Percentiles rank a stretch among this genome's conserved stretches.
phyloP scores from a whole-genome alignment of 2,797 vertebrate genomes.

The Molothrus aeneus region DNA sequence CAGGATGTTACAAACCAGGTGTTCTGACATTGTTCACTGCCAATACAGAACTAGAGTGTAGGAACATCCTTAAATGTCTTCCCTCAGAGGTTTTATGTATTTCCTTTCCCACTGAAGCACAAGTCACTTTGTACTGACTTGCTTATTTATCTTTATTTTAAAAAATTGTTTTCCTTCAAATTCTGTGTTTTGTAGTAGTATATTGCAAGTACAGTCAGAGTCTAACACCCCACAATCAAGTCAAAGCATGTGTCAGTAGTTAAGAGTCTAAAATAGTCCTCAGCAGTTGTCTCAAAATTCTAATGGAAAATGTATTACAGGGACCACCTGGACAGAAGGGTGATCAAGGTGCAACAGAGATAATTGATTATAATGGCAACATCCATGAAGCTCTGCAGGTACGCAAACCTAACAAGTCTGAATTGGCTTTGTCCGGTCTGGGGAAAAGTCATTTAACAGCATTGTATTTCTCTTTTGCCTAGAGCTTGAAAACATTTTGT shows the following conservation, averaged over 20 bases:
- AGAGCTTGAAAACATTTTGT: not conserved
- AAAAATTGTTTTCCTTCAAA: not conserved
- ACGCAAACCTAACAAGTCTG: slow-evolving; percentile 45
- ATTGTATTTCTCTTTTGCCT: not conserved
- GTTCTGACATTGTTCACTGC: not conserved
- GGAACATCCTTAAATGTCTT: not conserved
- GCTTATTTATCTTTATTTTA: not conserved
- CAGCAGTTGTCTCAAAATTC: not conserved
- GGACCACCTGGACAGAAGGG: slow-evolving; percentile 96
- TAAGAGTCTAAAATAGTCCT: not conserved
- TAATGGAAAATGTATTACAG: slow-evolving; percentile 74
- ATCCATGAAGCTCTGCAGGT: slow-evolving; percentile 98
- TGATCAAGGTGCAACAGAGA: slow-evolving; percentile 95
- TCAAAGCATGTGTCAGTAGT: not conserved
- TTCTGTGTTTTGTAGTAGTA: not conserved
- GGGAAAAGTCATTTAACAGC: not conserved
- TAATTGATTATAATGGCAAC: slow-evolving; percentile 98
- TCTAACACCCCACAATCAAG: not conserved
- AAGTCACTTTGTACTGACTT: not conserved
- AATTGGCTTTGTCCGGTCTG: not conserved
- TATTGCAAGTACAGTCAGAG: not conserved
- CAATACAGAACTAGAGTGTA: not conserved
- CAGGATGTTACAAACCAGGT: not conserved
- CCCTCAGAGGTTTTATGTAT: not conserved
- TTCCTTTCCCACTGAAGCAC: not conserved